A percentile compares a stretch with the other conserved stretches of the same genome.
Conservation (phyloP, 2,888 invertebrate genomes). For the Eugnorisma glareosa region DNA sequence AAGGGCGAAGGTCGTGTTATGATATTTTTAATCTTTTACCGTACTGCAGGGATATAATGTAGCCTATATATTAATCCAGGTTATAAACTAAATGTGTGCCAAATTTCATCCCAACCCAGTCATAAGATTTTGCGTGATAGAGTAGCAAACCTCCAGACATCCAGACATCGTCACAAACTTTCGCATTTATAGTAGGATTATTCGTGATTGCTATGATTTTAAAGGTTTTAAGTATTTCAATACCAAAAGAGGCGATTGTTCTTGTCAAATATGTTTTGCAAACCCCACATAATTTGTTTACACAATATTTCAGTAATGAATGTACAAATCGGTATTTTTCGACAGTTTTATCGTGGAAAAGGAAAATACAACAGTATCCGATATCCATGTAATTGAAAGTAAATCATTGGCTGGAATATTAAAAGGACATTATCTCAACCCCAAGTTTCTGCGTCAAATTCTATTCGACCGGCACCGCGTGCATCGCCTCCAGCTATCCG, state of each 20-base stretch:
- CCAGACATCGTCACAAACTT: too few relatives aligned
- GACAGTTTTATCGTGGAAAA: not conserved
- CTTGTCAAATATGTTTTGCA: too few relatives aligned
- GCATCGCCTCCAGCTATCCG: conserved; percentile 21
- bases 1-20: too few relatives aligned
- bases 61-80: too few relatives aligned
- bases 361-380: not conserved
- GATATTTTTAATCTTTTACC: not conserved
- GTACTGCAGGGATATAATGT: too few relatives aligned
- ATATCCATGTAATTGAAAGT: not conserved
- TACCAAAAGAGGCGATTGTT: not conserved
- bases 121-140: too few relatives aligned
- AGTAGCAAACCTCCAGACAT: too few relatives aligned
- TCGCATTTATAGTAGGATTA: not conserved
- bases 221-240: too few relatives aligned
- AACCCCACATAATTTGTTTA: not conserved
- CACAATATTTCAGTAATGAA: too few relatives aligned
- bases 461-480: not conserved
- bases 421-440: not conserved
- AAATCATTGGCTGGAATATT: not conserved
- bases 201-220: not conserved
- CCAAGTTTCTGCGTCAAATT: not conserved
- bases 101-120: too few relatives aligned
- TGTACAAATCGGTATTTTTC: too few relatives aligned
- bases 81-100: too few relatives aligned